Base-by-base conservation (phyloP, 2,797 vertebrate genomes). In the Psittacula echo region DNA sequence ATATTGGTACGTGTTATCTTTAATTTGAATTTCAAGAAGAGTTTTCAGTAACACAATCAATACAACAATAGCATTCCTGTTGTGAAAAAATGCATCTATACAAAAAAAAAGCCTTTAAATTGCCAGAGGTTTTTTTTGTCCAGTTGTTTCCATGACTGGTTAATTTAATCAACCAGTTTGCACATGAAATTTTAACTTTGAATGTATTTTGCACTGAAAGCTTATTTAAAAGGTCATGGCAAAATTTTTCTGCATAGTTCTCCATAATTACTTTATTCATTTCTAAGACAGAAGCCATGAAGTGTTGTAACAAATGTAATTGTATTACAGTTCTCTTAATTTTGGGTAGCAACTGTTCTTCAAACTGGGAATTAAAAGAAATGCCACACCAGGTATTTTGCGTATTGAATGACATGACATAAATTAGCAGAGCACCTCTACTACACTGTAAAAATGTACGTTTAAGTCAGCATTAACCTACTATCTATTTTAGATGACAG, bases 381-480 rank as follows among this genome's bases (percentile, higher is more conserved):
- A 83, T 60, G 73, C 41, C 41, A 37, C 1, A 1, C 29, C 29
- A 19, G 34, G 18, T 66, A 58, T 72, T 75, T 62, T 58, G 53
- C 26, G n/a, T 62, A 18, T 30, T 53, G 50, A 84, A 78, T 65
- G 58, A 58, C 14, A 13, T 72, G 73, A 70, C 13, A 41, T 47
- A 64, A 50, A 65, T 60, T 56, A 89, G 44, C 44, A 67, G 53
- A 74, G 65, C 48, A 91, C 50, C n/a, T 71, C 65, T 51, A 39
- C 5, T 27, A 15, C 44, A 51, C 50, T 64, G 62, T 74, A 67
- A 85, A 95, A 88, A 78, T 15, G 11, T 75, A 60, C 66, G 19
- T 47, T 91, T 95, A 93, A 95, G 85, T 80, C 64, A 85, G 68
- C 45, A 91, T 93, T 95, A 90, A 86, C 82, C 68, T 94, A 84